Evolutionary conservation across 2,888 invertebrate species (phyloP), one percentile per base, ranked within the genome.

Genomic region (Acanthosepion esculentum): DNA sequence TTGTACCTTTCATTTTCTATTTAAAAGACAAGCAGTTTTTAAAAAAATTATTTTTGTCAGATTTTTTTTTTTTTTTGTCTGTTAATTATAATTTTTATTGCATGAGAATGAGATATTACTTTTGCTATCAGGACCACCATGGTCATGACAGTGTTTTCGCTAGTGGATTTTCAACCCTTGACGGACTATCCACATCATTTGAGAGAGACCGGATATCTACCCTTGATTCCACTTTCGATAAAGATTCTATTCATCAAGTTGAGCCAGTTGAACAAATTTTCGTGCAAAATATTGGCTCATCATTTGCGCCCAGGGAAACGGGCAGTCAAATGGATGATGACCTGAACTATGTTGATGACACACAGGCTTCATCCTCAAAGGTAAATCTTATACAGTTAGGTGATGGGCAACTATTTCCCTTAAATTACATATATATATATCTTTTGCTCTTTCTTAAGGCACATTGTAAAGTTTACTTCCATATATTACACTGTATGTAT

Each of bases 91-190:
- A 78, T 78, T 78, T 29, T 64, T 29, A 33, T 33, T 78, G 78
- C 78, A 78, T 78, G 78, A 78, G n/a, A 78, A 78, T 78, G 78
- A 78, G n/a, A 78, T n/a, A 8, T 78, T 78, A 10, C n/a, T 78
- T 78, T 53, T 53, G 50, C 93, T 48, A 48, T 53, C 93, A 93
- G 93, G 29, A 93, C 93, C 93, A 93, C 50, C 93, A 93, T 3
- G 94, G 94, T 94, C 78, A 94, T 53, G 94, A 94, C 55, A 94
- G 94, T 64, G 94, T 94, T 91, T 94, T 94, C 92, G 94, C 92
- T 55, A 29, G 50, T 91, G 95, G 91, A 26, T 94, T 95, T 93
- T 96, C 96, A 55, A 96, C 96, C 12, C 95, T 96, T 94, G 96
- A 96, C 41, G 26, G 33, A 94, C 94, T 94, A 64, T 94, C 94